These are phyloP conservation scores for Scolopax mira DNA, from an alignment of 2,113 vertebrate species.

Conservation along the genomic window DNA sequence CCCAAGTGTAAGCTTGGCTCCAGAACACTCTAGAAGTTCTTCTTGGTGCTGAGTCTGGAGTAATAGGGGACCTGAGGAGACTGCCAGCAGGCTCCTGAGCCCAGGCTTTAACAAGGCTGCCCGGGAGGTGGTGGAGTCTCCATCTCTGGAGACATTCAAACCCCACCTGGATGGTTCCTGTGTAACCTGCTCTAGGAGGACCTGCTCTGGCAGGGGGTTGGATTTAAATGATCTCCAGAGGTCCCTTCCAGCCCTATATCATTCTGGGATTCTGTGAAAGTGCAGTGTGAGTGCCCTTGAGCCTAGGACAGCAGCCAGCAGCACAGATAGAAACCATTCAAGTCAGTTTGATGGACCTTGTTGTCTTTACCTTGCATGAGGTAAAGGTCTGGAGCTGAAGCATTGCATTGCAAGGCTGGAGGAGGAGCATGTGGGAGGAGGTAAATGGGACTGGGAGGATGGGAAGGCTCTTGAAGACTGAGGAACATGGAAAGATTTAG, in stretches of 20 bases:
- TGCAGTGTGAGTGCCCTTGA: background rate
- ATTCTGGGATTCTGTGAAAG: too few species aligned
- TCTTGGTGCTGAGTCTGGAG: background rate
- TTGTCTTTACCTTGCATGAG: background rate
- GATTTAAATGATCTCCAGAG: too few species aligned
- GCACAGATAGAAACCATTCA: background rate
- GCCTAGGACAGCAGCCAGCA: background rate
- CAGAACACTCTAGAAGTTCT: background rate
- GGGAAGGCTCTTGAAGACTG: background rate
- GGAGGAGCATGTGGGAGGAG: background rate
- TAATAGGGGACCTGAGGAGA: background rate
- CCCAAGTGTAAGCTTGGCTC: background rate
- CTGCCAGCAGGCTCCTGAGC: background rate
- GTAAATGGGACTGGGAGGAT: background rate
- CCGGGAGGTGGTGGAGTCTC: too few species aligned
- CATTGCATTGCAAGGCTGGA: background rate
- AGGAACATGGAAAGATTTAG: background rate
- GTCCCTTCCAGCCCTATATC: too few species aligned
- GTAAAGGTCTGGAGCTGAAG: background rate
- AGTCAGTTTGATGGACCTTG: background rate
- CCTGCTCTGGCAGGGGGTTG: too few species aligned
- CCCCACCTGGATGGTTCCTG: too few species aligned
- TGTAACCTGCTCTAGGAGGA: too few species aligned
- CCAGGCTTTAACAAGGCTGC: background rate
- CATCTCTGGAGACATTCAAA: too few species aligned